A percentile compares a stretch with the other conserved stretches of the same genome.
Conservation (phyloP, 2,888 invertebrate species). For the Drosophila aldrichi region DNA sequence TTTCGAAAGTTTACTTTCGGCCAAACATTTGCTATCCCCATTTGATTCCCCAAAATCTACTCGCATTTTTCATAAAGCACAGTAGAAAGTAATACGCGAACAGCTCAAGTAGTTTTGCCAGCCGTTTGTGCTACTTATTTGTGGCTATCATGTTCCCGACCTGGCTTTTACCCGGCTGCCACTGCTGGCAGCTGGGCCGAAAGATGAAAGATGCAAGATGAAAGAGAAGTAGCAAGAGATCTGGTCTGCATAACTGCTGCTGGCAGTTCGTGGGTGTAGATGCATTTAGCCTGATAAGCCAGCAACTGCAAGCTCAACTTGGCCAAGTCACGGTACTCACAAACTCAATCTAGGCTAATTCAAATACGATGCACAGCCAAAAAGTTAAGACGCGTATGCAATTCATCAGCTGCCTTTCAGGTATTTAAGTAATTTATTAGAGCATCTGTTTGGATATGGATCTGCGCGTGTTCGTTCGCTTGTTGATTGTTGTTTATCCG, state of each 20-base stretch:
- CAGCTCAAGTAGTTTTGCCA: conserved; percentile 10
- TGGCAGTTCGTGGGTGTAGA: conserved; percentile 77
- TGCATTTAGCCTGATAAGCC: conserved; percentile 65
- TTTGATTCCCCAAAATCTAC: conserved; percentile 59
- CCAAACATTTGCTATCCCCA: conserved; percentile 1
- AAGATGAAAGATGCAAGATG: conserved; percentile 36
- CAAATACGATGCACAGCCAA: conserved; percentile 27
- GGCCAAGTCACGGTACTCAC: conserved; percentile 61
- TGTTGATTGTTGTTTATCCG: conserved; percentile 42
- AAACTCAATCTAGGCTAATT: conserved; percentile 49
- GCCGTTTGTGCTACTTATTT: conserved; percentile 57
- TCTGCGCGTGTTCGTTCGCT: conserved; percentile 15
- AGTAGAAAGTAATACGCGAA: conserved; percentile 62
- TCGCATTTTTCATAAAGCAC: conserved; percentile 71
- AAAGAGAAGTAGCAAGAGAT: conserved; percentile 44
- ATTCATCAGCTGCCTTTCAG: conserved; percentile 51
- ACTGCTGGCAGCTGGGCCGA: conserved; percentile 19
- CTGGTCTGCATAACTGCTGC: conserved; percentile 68
- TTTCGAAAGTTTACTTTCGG: conserved; percentile 43
- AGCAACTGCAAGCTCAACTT: conserved; percentile 31
- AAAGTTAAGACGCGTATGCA: conserved; percentile 46
- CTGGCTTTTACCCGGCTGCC: conserved; percentile 20
- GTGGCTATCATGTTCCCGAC: conserved; percentile 54
- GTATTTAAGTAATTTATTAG: conserved; percentile 33
- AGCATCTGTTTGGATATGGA: conserved; percentile 31